Percentiles rank a stretch among this genome's conserved stretches.
phyloP scores from a whole-genome alignment of 2,113 vertebrate genomes.

The Isurus oxyrinchus region DNA sequence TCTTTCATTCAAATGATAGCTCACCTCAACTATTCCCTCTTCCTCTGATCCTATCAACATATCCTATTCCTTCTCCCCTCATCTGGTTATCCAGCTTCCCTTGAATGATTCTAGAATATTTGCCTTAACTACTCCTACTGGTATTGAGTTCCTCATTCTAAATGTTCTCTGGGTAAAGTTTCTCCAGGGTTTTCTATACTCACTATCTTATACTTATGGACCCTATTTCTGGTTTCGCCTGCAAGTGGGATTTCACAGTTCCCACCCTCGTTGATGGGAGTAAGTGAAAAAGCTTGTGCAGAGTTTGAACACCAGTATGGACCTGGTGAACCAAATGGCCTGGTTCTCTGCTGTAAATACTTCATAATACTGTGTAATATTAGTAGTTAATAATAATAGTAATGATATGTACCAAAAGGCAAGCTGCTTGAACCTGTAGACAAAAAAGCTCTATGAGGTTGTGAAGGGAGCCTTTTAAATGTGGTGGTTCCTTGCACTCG shows the following conservation, averaged over 20 bases:
- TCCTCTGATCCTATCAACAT: neutral
- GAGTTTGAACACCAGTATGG: too few relatives aligned
- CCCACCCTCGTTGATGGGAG: neutral
- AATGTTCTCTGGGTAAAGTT: neutral
- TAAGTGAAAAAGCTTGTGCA: neutral
- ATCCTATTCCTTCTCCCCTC: neutral
- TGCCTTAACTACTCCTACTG: neutral
- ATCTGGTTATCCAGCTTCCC: neutral
- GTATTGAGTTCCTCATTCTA: neutral
- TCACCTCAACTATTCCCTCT: neutral
- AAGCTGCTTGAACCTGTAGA: too few relatives aligned
- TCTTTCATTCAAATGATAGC: neutral
- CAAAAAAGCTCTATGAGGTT: too few relatives aligned
- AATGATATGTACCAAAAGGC: too few relatives aligned
- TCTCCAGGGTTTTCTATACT: neutral
- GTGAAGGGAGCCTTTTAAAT: too few relatives aligned
- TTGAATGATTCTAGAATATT: neutral
- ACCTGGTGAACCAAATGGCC: too few relatives aligned
- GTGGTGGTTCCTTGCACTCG: neutral
- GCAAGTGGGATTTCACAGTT: neutral
- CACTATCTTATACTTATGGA: neutral
- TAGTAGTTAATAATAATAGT: too few relatives aligned
- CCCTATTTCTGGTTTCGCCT: neutral
- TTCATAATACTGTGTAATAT: too few relatives aligned
- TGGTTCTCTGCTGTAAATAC: too few relatives aligned